Evolutionary conservation across 2,888 invertebrate species (phyloP).

Genomic region (Cryptocheilus praepositus): DNA sequence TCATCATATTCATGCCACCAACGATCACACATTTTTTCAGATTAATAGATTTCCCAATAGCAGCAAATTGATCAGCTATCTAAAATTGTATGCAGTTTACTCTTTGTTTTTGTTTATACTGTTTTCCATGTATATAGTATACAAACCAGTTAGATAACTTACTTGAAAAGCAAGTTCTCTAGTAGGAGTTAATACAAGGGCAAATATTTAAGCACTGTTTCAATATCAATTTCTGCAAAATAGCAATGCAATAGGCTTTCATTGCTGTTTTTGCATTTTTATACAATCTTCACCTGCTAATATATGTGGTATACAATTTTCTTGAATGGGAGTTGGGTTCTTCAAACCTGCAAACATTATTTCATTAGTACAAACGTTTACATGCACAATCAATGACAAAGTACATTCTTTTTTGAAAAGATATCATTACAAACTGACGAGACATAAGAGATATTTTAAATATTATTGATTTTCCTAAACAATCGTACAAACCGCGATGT

Average conservation of each 20-base stretch:
- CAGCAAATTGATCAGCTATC: conserved; percentile 96
- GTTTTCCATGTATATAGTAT: not conserved
- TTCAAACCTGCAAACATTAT: conserved; percentile 79
- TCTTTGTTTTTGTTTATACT: not conserved
- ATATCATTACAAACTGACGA: not conserved
- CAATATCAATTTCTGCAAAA: conserved; percentile 93
- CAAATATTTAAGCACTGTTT: too few relatives aligned
- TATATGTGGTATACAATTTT: conserved; percentile 87
- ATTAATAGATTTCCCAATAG: conserved; percentile 92
- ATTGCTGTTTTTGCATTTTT: conserved; percentile 96
- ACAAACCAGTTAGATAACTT: conserved; percentile 31
- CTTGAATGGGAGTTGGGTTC: conserved; percentile 88
- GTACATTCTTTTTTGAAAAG: conserved; percentile 4
- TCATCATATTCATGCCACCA: conserved; percentile 96
- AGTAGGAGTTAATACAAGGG: conserved; percentile 95
- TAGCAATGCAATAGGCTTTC: conserved; percentile 98
- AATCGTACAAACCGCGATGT: not conserved
- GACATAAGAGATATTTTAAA: not conserved
- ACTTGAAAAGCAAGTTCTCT: conserved; percentile 92
- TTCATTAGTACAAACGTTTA: not conserved
- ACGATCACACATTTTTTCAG: conserved; percentile 90
- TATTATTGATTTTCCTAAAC: not conserved
- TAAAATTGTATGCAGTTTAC: conserved; percentile 69
- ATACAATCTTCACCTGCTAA: conserved; percentile 90
- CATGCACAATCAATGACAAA: not conserved